Evolutionary conservation across 2,888 invertebrate genomes (phyloP).

Genomic region (Diarsia rubi): DNA sequence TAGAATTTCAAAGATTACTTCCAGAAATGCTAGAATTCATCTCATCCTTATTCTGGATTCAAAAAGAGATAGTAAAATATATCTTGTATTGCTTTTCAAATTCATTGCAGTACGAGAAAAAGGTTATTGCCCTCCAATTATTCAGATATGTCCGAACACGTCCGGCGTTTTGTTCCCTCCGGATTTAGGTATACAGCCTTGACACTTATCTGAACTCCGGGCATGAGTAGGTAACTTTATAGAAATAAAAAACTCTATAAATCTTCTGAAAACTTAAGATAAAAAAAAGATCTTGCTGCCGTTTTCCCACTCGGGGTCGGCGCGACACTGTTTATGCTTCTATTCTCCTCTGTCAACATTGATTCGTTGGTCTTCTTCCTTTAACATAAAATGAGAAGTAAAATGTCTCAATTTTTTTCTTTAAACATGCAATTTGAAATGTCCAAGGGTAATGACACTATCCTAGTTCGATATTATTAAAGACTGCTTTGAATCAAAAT

Average conservation of each 20-base stretch:
- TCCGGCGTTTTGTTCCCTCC: neutral
- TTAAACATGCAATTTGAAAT: neutral
- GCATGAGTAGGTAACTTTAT: neutral
- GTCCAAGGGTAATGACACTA: neutral
- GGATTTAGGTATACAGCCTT: neutral
- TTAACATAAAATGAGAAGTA: neutral
- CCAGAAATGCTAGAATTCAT: neutral
- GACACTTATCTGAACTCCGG: neutral
- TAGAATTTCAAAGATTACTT: neutral
- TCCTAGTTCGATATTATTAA: neutral
- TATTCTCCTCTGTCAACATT: no score
- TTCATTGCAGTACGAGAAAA: neutral
- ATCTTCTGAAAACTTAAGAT: neutral
- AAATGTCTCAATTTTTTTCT: neutral
- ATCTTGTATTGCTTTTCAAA: neutral
- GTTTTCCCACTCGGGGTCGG: no score
- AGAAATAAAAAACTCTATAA: neutral
- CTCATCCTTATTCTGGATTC: neutral
- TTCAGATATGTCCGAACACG: neutral
- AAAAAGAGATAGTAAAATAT: neutral
- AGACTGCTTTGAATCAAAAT: neutral
- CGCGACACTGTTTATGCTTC: no score
- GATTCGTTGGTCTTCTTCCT: no score
- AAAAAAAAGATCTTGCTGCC: no score
- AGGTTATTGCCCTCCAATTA: neutral